These are phyloP conservation scores for Aquatica leii DNA, from an alignment of 2,888 invertebrate species.

Conservation along the genomic window DNA sequence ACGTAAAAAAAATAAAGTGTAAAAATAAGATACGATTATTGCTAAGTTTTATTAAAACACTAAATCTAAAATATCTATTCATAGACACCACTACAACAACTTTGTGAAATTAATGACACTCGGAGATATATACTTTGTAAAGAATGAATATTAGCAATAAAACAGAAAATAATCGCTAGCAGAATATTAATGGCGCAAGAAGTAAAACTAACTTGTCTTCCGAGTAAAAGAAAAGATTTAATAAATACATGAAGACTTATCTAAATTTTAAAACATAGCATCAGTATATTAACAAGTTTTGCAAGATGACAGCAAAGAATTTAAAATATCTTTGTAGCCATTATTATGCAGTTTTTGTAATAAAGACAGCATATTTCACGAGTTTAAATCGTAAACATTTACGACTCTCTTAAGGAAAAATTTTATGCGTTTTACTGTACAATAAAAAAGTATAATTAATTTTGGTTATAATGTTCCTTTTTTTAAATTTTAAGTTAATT, in stretches of 20 bases:
- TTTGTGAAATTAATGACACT: constrained; percentile 30
- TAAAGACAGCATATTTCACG: constrained; percentile 18
- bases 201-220: constrained; percentile 29
- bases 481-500: too few relatives aligned
- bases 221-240: constrained; percentile 25
- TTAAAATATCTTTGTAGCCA: constrained; percentile 34
- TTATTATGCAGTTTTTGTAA: constrained; percentile 18
- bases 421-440: too few relatives aligned
- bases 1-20: too few relatives aligned
- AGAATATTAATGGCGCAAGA: constrained; percentile 33
- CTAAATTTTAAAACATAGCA: constrained; percentile 32
- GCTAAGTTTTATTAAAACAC: too few relatives aligned
- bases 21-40: too few relatives aligned
- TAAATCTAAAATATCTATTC: too few relatives aligned
- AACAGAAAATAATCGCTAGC: constrained; percentile 25
- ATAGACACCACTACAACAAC: too few relatives aligned
- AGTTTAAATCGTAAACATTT: too few relatives aligned
- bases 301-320: constrained; percentile 29
- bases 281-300: constrained; percentile 29
- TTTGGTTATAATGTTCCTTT: too few relatives aligned
- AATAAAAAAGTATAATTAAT: too few relatives aligned
- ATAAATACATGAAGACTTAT: constrained; percentile 32
- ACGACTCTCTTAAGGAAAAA: constrained; percentile 15
- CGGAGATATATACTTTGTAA: constrained; percentile 25
- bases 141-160: constrained; percentile 30